phyloP scores from a whole-genome alignment of 1,140 invertebrate species.

The Araneus ventricosus region DNA sequence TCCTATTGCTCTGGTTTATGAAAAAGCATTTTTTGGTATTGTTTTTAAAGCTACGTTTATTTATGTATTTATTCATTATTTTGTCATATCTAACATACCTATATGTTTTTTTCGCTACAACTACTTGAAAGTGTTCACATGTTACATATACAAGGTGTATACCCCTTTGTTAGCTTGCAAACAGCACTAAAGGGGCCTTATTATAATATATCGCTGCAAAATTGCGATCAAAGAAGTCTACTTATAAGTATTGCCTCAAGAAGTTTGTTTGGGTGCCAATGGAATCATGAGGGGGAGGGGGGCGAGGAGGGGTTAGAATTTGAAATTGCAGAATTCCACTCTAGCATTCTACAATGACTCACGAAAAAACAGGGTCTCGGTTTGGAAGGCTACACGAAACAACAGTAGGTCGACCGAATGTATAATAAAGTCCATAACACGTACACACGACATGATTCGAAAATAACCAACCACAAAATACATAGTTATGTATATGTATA shows the following conservation, averaged over 20 bases:
- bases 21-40: conserved; percentile 53
- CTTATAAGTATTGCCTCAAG: conserved; percentile 69
- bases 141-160: conserved; percentile 66
- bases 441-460: conserved; percentile 63
- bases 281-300: not conserved
- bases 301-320: not conserved
- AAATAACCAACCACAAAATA: conserved; percentile 75
- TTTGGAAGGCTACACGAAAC: conserved; percentile 61
- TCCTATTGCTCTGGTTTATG: conserved; percentile 67
- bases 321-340: conserved; percentile 20
- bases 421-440: conserved; percentile 62
- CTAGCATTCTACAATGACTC: conserved; percentile 51
- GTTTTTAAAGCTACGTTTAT: conserved; percentile 53
- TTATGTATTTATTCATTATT: not conserved
- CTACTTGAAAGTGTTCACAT: conserved; percentile 68
- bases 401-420: conserved; percentile 52
- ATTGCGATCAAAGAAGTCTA: conserved; percentile 54
- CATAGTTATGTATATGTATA: conserved; percentile 72
- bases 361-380: conserved; percentile 17
- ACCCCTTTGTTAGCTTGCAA: conserved; percentile 25
- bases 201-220: conserved; percentile 66
- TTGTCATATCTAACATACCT: conserved; percentile 16
- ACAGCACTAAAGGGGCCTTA: conserved; percentile 42
- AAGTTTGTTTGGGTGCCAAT: conserved; percentile 40
- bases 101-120: conserved; percentile 24